phyloP scores from a whole-genome alignment of 2,113 vertebrate genomes.

The Gallinago media region DNA sequence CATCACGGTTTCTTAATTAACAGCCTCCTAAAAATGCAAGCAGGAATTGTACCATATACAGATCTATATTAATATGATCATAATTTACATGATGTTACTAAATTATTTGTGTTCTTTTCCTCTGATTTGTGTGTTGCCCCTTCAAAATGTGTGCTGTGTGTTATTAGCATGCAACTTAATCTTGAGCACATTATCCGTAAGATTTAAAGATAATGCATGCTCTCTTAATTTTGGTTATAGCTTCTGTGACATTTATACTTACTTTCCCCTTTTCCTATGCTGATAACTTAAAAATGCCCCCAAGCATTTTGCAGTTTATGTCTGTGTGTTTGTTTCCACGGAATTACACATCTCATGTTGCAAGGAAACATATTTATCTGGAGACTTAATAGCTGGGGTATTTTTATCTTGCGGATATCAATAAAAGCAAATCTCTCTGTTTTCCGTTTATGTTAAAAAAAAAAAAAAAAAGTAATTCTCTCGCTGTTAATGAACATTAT shows the following conservation, averaged over 20 bases:
- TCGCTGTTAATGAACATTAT: constrained; percentile 19
- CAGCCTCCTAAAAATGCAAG: neutral
- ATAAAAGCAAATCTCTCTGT: neutral
- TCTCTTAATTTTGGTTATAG: constrained; percentile 50
- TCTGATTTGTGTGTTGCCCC: neutral
- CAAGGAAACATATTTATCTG: constrained; percentile 4
- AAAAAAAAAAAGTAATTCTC: neutral
- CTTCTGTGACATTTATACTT: constrained; percentile 50
- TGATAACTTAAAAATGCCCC: constrained; percentile 30
- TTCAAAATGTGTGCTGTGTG: neutral
- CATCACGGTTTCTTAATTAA: neutral
- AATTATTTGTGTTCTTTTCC: neutral
- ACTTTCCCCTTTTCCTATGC: neutral
- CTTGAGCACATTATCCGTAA: neutral
- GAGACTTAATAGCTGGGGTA: neutral
- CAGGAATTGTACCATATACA: neutral
- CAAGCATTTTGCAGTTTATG: constrained; percentile 17
- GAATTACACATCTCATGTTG: constrained; percentile 1
- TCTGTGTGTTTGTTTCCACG: constrained; percentile 11
- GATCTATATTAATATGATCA: neutral
- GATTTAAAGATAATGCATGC: constrained; percentile 35
- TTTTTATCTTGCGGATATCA: constrained; percentile 11
- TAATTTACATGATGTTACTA: neutral
- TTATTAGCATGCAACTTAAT: constrained; percentile 26
- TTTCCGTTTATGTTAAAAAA: neutral